Evolutionary conservation across 1,140 invertebrate genomes (phyloP).

Genomic region (Paraescarpia echinospica): DNA sequence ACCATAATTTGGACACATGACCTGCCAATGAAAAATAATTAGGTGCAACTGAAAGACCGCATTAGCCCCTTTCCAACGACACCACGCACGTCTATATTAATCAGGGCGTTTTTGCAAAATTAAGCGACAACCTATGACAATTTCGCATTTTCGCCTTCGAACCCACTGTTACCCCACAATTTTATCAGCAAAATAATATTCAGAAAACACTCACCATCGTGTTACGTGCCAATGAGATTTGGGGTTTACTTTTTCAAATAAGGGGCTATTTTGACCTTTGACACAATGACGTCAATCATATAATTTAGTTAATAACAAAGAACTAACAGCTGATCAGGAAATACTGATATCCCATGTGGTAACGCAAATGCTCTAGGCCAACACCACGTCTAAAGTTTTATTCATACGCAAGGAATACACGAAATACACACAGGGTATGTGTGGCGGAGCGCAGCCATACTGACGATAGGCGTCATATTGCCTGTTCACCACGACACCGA

Average conservation of each 20-base stretch:
- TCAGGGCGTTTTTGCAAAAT: slow-evolving; percentile 33
- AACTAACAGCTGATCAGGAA: neutral
- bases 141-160: slow-evolving; percentile 33
- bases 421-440: neutral
- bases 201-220: slow-evolving; percentile 64
- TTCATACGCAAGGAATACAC: neutral
- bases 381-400: neutral
- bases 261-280: slow-evolving; percentile 49
- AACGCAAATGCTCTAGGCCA: neutral
- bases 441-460: neutral
- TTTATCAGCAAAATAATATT: slow-evolving; percentile 65
- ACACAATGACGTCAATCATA: slow-evolving; percentile 36
- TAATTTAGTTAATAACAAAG: neutral
- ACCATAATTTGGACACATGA: slow-evolving; percentile 9
- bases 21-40: slow-evolving; percentile 35
- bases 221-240: slow-evolving; percentile 61
- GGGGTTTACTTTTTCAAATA: slow-evolving; percentile 55
- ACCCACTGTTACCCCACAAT: slow-evolving; percentile 58
- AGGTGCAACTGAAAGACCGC: slow-evolving; percentile 37
- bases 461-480: neutral
- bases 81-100: slow-evolving; percentile 34
- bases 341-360: neutral
- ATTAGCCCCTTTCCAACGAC: slow-evolving; percentile 25
- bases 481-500: neutral
- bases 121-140: slow-evolving; percentile 30